Base-by-base conservation (phyloP, 1,140 invertebrate genomes). In the Drosophila tani region DNA sequence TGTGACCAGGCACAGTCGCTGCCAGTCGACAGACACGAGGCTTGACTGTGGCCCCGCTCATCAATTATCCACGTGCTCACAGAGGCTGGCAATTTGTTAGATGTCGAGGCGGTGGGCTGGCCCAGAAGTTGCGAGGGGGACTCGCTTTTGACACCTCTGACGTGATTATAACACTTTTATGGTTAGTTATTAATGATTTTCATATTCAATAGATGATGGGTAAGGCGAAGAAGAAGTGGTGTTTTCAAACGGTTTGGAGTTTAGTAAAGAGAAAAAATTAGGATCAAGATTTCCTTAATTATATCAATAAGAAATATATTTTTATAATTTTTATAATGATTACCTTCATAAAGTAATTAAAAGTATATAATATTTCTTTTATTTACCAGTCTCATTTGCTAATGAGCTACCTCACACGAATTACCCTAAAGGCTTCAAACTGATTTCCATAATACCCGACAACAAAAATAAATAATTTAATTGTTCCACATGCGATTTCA, bases 111-210 rank as follows among this genome's bases (percentile, higher is more conserved):
- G 41, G 46, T 41, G 59, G 43, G 46, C 14, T 67, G 63, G 53
- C 7, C 53, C 40, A 19, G 51, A 15, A 29, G 47, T 47, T 19
- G 21, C 11, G 21, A 32, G 67, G 11, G 49, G 14, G 8, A 66
- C 24, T 27, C 53, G 62, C 80, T 88, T 88, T 88, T 88, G 83
- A 81, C 83, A 87, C 84, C 84, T 88, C 64, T 87, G 83, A 87
- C 83, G 84, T 83, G 84, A 87, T 87, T 87, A 88, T 87, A 87
- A 88, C 83, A 87, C 81, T 88, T 86, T 83, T 88, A 80, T 75
- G 76, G 63, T 60, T 67, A 46, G 84, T 88, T 88, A 83, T 87
- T 88, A 87, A 87, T 87, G 80, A 81, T 88, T 71, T 64, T 59
- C 73, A 59, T 68, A 67, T 65, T 76, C 71, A 79, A 79, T 67